Conservation (phyloP, 2,797 vertebrate genomes). For the Clamator glandarius region DNA sequence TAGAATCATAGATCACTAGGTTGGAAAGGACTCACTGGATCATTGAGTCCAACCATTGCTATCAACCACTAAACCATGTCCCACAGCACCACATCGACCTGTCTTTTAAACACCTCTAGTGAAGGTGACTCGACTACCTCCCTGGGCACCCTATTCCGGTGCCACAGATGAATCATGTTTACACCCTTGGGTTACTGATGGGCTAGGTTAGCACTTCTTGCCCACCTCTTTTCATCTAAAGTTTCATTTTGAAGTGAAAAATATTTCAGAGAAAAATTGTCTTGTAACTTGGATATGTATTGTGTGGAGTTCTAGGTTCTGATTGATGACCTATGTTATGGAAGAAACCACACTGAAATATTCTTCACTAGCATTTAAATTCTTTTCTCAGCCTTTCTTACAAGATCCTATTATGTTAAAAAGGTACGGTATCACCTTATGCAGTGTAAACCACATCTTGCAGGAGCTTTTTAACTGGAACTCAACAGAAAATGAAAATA, state of each 20-base stretch:
- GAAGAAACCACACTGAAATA: background rate
- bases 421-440: accelerated
- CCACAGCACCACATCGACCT: too few species aligned
- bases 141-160: too few species aligned
- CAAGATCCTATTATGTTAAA: background rate
- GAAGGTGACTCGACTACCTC: too few species aligned
- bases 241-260: background rate
- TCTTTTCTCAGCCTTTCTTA: background rate
- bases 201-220: background rate
- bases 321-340: accelerated
- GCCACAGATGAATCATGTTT: background rate
- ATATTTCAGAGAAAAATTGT: background rate
- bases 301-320: background rate
- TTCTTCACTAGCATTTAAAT: background rate
- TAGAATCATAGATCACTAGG: too few species aligned
- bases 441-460: background rate
- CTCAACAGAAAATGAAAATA: background rate
- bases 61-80: too few species aligned
- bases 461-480: background rate
- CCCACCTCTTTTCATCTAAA: background rate
- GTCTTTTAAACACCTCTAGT: too few species aligned
- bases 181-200: accelerated
- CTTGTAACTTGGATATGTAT: background rate
- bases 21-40: too few species aligned
- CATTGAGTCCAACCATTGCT: too few species aligned